phyloP scores from a whole-genome alignment of 2,888 invertebrate species.

The Heliconius erato region DNA sequence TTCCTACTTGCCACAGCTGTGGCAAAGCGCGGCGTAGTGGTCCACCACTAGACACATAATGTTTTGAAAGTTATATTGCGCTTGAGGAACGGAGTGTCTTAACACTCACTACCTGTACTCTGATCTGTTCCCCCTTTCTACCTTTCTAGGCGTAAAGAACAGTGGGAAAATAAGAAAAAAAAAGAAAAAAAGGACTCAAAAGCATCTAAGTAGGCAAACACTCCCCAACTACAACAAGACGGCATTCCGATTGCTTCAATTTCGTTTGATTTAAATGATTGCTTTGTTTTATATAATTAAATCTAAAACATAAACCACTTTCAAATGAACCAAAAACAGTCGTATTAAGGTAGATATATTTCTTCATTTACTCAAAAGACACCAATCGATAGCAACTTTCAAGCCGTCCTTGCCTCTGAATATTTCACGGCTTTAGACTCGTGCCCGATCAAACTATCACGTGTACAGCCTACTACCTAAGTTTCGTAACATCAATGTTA shows the following conservation, averaged over 20 bases:
- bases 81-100: too few species aligned
- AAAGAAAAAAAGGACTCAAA: too few species aligned
- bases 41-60: too few species aligned
- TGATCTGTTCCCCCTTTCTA: too few species aligned
- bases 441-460: constrained; percentile 29
- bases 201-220: too few species aligned
- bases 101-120: too few species aligned
- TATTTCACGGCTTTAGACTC: constrained; percentile 41
- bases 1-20: too few species aligned
- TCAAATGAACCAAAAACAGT: not conserved
- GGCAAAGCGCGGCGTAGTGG: too few species aligned
- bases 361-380: constrained; percentile 29
- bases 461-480: constrained; percentile 6
- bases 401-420: constrained; percentile 44
- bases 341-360: not conserved
- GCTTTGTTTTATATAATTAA: not conserved
- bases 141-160: too few species aligned
- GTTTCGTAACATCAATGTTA: not conserved
- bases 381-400: constrained; percentile 44
- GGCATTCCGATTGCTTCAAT: not conserved
- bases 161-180: too few species aligned
- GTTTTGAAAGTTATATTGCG: too few species aligned
- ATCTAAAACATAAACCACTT: not conserved
- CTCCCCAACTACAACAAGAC: too few species aligned
- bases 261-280: not conserved